A percentile compares a stretch with the other conserved stretches of the same genome.
These are phyloP conservation scores for Volucella zonaria DNA, from an alignment of 2,888 invertebrate species.

Conservation along the genomic window DNA sequence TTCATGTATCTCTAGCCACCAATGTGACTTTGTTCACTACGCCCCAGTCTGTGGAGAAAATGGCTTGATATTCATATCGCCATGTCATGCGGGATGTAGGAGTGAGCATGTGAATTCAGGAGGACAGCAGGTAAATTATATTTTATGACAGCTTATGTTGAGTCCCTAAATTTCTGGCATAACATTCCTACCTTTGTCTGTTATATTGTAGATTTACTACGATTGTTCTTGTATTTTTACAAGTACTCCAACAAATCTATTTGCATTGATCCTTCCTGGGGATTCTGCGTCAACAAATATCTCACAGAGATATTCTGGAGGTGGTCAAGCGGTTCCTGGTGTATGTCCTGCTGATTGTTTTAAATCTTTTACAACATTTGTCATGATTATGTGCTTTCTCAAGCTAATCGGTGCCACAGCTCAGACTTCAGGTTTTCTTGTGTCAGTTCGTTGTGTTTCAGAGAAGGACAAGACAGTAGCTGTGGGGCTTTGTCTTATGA, in stretches of 20 bases:
- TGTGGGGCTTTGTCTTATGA: conserved; percentile 86
- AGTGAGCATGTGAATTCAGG: conserved; percentile 78
- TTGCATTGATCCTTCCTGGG: too few species aligned
- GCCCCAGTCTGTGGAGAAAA: conserved; percentile 88
- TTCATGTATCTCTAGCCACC: too few species aligned
- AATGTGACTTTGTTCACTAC: conserved; percentile 84
- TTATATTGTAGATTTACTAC: too few species aligned
- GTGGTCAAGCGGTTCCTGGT: too few species aligned
- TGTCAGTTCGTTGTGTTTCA: conserved; percentile 86
- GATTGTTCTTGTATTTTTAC: too few species aligned
- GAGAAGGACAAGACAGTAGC: conserved; percentile 88
- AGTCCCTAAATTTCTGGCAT: too few species aligned
- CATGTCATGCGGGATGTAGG: conserved; percentile 90
- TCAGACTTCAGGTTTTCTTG: conserved; percentile 84
- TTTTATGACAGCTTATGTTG: too few species aligned
- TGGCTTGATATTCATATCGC: conserved; percentile 87
- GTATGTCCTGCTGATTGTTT: too few species aligned
- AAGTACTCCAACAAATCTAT: too few species aligned
- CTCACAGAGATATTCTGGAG: too few species aligned
- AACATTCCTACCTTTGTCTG: too few species aligned
- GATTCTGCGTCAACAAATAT: too few species aligned
- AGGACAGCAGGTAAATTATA: conserved; percentile 74
- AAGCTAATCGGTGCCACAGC: conserved; percentile 85
- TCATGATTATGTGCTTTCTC: conserved; percentile 84
- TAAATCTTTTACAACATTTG: conserved; percentile 82